Evolutionary conservation across 2,888 invertebrate genomes (phyloP), one percentile per base, ranked within the genome.

Genomic region (Glaucopsyche alexis): DNA sequence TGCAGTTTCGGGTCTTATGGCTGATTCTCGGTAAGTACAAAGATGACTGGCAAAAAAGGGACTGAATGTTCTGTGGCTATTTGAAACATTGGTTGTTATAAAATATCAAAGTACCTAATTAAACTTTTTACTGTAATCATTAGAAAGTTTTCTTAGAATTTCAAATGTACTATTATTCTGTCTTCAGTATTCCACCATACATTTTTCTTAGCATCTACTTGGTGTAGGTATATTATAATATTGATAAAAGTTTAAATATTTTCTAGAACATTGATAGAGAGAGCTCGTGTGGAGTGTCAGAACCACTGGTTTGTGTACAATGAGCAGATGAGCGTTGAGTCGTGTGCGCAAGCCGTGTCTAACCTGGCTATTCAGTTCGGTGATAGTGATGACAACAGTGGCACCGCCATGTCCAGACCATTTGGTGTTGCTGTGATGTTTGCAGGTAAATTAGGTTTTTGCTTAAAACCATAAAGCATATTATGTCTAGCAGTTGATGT

Each of bases 351-450:
- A 88, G 98, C 99, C 5, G 99, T 99, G 1, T 99, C 99, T 64
- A 99, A 99, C 88, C 93, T 99, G 80, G 99, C 99, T n/a, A 98
- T 99, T 83, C 98, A 99, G 85, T 99, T 99, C 92, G 99, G 99
- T 13, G 99, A 99, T 87, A 99, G 99, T 78, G 99, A 99, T 84
- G 97, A 97, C 82, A 98, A 99, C 87, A 98, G 98, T 80, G 98
- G 98, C 76, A 96, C 96, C 16, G 97, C 97, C 11, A 98, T 98
- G 97, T 99, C 99, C 73, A 95, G 99, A 76, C 99, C 99, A 5
- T 99, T 99, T 93, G 99, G 99, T 76, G 99, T 99, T 19, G 99
- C 99, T 29, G 97, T 99, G 85, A 94, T 99, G 81, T 99, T 99
- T 94, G 99, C 99, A 79, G 97, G 96, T 85, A 80, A 86, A 79